Evolutionary conservation across 2,113 vertebrate genomes (phyloP).

Genomic region (Gobiocypris rarus): DNA sequence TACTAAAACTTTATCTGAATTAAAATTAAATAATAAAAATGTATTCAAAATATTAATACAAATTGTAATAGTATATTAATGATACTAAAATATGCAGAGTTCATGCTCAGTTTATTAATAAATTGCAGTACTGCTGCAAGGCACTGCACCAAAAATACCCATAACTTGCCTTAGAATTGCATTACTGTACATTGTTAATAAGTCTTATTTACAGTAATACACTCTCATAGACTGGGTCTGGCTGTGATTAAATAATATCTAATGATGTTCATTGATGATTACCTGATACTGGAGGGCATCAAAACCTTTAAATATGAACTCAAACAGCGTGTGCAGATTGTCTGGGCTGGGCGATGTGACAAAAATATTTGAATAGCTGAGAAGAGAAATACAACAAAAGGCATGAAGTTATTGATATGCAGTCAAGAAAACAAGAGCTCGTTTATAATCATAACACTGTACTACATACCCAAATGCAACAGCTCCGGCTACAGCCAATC

Average conservation of each 20-base stretch:
- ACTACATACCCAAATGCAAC: conserved; percentile 91
- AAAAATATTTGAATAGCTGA: conserved; percentile 96
- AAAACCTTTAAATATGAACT: conserved; percentile 98
- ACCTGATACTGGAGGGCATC: conserved; percentile 92
- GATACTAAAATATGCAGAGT: not conserved
- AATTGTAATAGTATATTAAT: not conserved
- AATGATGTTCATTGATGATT: conserved; percentile 28
- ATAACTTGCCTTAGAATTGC: too few relatives aligned
- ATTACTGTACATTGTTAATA: too few relatives aligned
- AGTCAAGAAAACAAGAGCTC: too few relatives aligned
- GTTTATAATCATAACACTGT: not conserved
- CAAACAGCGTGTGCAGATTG: conserved; percentile 96
- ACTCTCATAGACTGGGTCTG: not conserved
- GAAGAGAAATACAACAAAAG: conserved; percentile 30
- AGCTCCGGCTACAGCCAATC: conserved; percentile 90
- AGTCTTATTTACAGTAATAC: not conserved
- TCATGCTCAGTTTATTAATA: not conserved
- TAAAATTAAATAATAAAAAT: not conserved
- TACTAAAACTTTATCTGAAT: not conserved
- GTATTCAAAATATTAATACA: not conserved
- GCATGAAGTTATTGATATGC: not conserved
- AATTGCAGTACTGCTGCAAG: too few relatives aligned
- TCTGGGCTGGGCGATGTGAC: conserved; percentile 97
- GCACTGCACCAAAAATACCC: too few relatives aligned
- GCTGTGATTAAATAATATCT: conserved; percentile 54